Base-by-base conservation (phyloP, 2,888 invertebrate species). In the Drosophila acutilabella region DNA sequence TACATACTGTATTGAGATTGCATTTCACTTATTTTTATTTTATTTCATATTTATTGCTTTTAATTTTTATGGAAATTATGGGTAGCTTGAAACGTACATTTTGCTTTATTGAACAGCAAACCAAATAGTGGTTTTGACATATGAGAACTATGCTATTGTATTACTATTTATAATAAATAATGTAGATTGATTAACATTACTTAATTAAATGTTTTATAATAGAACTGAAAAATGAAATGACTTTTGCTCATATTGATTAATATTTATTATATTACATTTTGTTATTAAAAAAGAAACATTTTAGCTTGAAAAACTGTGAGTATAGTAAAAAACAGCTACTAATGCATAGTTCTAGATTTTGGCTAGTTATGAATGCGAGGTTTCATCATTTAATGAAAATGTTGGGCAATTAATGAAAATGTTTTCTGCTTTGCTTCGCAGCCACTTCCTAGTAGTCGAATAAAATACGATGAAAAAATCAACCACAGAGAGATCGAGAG, bases 361-460 rank as follows among this genome's bases (percentile, higher is more conserved):
- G 7, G 14, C 10, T 16, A 33, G 38, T 44, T 41, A 16, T n/a
- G 26, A 18, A 4, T 50, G 45, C 41, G 41, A 40, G 33, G 30
- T 16, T 58, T 38, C 47, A n/a, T 36, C 41, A 57, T 60, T 53
- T 59, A 38, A 62, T 65, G 59, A 23, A 30, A 30, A 7, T 30
- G 30, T 42, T 64, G 51, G 40, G 54, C 79, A 78, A 72, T 75
- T 79, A 75, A 78, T 78, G 54, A 54, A 75, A 75, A 72, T 64
- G 60, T 61, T 65, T 47, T 42, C 10, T 57, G 66, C 50, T 57
- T 51, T 60, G 65, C 18, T 40, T 30, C 45, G 33, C 40, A 40
- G 51, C 52, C 59, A n/a, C n/a, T n/a, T 41, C 64, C 65, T 6
- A 52, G 13, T 40, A 44, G 48, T 51, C 16, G 30, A 53, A 67